phyloP scores from a whole-genome alignment of 2,888 invertebrate species.

The Tenodera sinensis region DNA sequence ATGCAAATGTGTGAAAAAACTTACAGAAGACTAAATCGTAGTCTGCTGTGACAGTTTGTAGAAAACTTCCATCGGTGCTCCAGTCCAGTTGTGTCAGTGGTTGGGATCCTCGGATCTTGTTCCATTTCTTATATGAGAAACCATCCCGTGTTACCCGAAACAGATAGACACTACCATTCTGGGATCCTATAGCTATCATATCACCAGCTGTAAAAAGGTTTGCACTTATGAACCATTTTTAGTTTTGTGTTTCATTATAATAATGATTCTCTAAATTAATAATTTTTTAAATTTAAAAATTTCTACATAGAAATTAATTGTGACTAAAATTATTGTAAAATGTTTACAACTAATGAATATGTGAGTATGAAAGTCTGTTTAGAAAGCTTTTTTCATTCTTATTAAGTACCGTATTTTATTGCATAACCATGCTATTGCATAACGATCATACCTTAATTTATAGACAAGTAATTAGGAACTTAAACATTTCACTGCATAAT shows the following conservation, averaged over 20 bases:
- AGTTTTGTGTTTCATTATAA: neutral
- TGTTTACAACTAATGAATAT: no score
- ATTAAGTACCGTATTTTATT: no score
- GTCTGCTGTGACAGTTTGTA: constrained; percentile 87
- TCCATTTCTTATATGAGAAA: constrained; percentile 84
- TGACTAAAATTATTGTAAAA: no score
- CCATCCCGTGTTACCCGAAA: constrained; percentile 86
- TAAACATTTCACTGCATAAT: no score
- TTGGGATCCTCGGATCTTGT: constrained; percentile 82
- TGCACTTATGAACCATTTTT: neutral
- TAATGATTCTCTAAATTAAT: no score
- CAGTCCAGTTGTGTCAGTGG: constrained; percentile 84
- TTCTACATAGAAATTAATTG: no score
- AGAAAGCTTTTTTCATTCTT: no score
- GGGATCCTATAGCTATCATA: constrained; percentile 82
- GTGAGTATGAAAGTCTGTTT: no score
- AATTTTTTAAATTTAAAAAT: no score
- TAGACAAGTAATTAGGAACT: no score
- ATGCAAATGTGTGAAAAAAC: constrained; percentile 40
- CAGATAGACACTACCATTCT: constrained; percentile 80
- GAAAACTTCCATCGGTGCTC: constrained; percentile 83
- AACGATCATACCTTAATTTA: no score
- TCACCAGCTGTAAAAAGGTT: constrained; percentile 65
- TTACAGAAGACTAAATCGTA: constrained; percentile 85
- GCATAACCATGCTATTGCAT: no score